Conservation (phyloP, 2,888 invertebrate species). For the Hirtodrosophila trivittata region DNA sequence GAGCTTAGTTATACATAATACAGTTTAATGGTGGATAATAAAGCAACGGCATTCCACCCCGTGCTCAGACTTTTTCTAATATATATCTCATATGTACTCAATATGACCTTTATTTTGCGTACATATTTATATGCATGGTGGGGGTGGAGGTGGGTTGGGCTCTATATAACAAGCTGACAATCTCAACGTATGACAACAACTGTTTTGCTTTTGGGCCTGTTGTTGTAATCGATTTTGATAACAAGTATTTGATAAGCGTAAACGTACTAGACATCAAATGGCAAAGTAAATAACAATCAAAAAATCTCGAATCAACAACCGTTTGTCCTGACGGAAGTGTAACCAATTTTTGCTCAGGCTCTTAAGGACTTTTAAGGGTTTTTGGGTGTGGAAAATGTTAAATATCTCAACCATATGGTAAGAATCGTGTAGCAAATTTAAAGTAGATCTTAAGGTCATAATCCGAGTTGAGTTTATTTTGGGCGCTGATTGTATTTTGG, state of each 20-base stretch:
- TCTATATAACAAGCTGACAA: slow-evolving; percentile 38
- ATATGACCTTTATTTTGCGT: neutral
- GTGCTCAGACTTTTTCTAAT: slow-evolving; percentile 3
- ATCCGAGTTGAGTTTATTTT: slow-evolving; percentile 24
- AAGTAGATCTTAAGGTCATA: slow-evolving; percentile 40
- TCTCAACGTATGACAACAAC: slow-evolving; percentile 59
- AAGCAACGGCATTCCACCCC: neutral
- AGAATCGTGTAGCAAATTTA: slow-evolving; percentile 57
- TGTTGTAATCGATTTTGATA: slow-evolving; percentile 75
- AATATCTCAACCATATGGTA: slow-evolving; percentile 43
- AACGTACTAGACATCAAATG: slow-evolving; percentile 69
- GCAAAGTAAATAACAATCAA: slow-evolving; percentile 53
- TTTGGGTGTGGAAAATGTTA: too few relatives aligned
- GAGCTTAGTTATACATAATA: slow-evolving; percentile 23
- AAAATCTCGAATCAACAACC: slow-evolving; percentile 36
- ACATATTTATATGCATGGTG: neutral
- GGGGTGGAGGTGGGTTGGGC: neutral
- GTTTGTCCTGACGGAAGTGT: slow-evolving; percentile 27
- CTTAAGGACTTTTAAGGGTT: slow-evolving; percentile 45
- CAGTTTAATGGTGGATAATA: slow-evolving; percentile 25
- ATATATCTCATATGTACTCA: slow-evolving; percentile 10
- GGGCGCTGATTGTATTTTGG: slow-evolving; percentile 31
- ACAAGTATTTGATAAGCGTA: slow-evolving; percentile 78
- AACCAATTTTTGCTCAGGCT: slow-evolving; percentile 46
- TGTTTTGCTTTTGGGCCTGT: slow-evolving; percentile 13